Conservation (phyloP, 2,797 vertebrate species). For the Anableps anableps region DNA sequence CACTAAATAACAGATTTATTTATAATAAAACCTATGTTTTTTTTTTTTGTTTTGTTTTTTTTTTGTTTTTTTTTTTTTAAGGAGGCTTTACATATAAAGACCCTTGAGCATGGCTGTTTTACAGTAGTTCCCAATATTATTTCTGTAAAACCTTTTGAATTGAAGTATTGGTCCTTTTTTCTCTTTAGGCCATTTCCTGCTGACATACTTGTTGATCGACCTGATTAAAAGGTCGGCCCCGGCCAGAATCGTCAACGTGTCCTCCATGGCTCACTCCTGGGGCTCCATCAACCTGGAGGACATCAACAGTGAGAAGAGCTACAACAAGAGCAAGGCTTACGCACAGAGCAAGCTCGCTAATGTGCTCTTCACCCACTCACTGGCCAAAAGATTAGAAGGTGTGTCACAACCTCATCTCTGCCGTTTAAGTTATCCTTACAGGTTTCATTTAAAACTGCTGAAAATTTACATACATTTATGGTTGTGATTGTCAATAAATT, state of each 20-base stretch:
- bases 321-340: conserved; percentile 83
- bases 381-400: conserved; percentile 89
- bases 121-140: not conserved
- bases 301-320: conserved; percentile 89
- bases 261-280: conserved; percentile 85
- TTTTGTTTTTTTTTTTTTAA: not conserved
- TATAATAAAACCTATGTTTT: too few relatives aligned
- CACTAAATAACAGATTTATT: too few relatives aligned
- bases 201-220: conserved; percentile 85
- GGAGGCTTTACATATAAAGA: too few relatives aligned
- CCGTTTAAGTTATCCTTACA: not conserved
- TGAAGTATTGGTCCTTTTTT: not conserved
- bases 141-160: not conserved
- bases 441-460: not conserved
- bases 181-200: conserved; percentile 89
- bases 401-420: rapidly evolving
- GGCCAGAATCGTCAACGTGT: conserved; percentile 86
- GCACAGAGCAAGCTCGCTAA: conserved; percentile 94
- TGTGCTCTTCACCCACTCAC: conserved; percentile 86
- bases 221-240: conserved; percentile 82
- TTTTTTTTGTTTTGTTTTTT: too few relatives aligned
- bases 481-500: too few relatives aligned
- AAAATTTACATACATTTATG: not conserved
- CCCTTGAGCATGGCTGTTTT: not conserved
- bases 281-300: conserved; percentile 90